Percentiles rank a stretch among this genome's conserved stretches.
Evolutionary conservation across 2,797 vertebrate species (phyloP).

Genomic region (Periparus ater): DNA sequence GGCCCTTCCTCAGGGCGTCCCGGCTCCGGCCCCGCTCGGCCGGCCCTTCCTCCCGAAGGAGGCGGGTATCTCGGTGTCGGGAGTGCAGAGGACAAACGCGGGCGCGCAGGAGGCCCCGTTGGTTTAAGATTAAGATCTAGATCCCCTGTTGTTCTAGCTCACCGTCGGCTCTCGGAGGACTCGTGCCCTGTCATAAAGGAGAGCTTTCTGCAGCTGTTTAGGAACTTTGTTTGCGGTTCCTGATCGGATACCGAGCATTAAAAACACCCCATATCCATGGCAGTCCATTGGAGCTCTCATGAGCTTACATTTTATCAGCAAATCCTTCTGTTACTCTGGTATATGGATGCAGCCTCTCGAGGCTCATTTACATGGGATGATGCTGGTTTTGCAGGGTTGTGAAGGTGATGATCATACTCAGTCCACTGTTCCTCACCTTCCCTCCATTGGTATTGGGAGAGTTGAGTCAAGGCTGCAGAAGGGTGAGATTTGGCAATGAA

Average conservation of each 20-base stretch:
- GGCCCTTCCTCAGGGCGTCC: too few species aligned
- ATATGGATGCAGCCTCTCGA: rapidly evolving
- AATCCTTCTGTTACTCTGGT: rapidly evolving
- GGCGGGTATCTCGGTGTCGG: background rate
- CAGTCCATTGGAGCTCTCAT: rapidly evolving
- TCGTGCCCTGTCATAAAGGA: rapidly evolving
- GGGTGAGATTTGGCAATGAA: background rate
- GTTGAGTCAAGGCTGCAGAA: background rate
- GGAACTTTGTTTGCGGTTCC: background rate
- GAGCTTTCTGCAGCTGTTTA: background rate
- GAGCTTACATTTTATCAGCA: background rate
- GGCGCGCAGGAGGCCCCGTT: rapidly evolving
- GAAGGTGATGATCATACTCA: rapidly evolving
- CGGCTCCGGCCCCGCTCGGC: too few species aligned
- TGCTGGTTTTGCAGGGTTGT: background rate
- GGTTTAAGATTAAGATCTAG: rapidly evolving
- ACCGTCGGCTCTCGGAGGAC: rapidly evolving
- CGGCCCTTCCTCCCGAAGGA: too few species aligned
- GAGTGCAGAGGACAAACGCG: rapidly evolving
- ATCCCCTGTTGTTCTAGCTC: background rate
- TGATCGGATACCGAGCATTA: background rate
- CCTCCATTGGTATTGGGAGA: rapidly evolving
- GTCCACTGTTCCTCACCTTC: background rate
- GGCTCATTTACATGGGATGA: rapidly evolving
- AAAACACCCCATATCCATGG: background rate